phyloP scores from a whole-genome alignment of 2,113 vertebrate genomes.

The Campylomormyrus tamandua region DNA sequence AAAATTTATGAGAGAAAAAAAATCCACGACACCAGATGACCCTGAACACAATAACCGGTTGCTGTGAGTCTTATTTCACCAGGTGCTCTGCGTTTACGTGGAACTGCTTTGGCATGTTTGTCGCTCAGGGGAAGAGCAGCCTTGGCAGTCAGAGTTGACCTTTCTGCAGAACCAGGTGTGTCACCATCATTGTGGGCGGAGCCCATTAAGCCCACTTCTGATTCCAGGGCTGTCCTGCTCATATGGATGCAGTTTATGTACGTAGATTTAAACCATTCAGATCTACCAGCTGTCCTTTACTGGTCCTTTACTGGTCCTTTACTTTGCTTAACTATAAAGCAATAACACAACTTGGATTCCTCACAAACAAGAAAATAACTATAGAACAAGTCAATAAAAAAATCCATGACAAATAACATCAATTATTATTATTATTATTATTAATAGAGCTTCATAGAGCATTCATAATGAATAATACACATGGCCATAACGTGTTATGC shows the following conservation, averaged over 20 bases:
- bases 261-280: neutral
- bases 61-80: neutral
- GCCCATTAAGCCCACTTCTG: neutral
- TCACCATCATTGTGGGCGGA: neutral
- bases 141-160: neutral
- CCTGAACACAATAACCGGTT: neutral
- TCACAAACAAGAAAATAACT: neutral
- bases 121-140: neutral
- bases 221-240: neutral
- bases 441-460: too few species aligned
- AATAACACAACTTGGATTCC: neutral
- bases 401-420: neutral
- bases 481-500: too few species aligned
- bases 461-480: too few species aligned
- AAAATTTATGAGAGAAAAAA: neutral
- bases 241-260: neutral
- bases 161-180: neutral
- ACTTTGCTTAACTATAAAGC: neutral
- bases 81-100: neutral
- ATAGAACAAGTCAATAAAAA: neutral
- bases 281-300: neutral
- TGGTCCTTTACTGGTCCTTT: neutral
- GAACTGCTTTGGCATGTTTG: neutral
- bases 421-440: too few species aligned
- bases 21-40: neutral